These are phyloP conservation scores for Acanthis flammea DNA, from an alignment of 2,797 vertebrate species.

Conservation along the genomic window DNA sequence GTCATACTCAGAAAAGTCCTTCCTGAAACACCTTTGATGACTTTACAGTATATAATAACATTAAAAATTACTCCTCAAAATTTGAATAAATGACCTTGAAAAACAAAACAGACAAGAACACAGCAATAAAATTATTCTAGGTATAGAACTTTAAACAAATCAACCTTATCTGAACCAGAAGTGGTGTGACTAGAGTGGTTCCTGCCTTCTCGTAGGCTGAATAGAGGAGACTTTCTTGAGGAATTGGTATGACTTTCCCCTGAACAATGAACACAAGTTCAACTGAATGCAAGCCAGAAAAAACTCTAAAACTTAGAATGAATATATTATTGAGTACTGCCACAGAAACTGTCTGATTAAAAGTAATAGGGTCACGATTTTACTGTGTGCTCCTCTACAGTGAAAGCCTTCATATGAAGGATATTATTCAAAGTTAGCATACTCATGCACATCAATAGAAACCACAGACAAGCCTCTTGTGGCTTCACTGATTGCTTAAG, in stretches of 20 bases:
- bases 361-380: rapidly evolving
- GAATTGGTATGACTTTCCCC: neutral
- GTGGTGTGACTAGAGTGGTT: neutral
- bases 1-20: neutral
- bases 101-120: neutral
- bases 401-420: neutral
- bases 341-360: neutral
- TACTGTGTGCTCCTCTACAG: neutral
- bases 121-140: neutral
- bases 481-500: neutral
- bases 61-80: neutral
- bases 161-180: neutral
- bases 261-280: neutral
- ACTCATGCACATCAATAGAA: neutral
- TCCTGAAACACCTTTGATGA: neutral
- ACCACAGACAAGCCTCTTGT: neutral
- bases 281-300: neutral
- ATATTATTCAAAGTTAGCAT: neutral
- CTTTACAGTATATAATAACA: neutral
- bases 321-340: neutral
- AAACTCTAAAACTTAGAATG: neutral
- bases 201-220: neutral
- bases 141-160: neutral
- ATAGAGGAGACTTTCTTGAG: neutral
- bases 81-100: neutral